These are phyloP conservation scores for Leptopilina myrica DNA, from an alignment of 2,888 invertebrate genomes.

Conservation along the genomic window DNA sequence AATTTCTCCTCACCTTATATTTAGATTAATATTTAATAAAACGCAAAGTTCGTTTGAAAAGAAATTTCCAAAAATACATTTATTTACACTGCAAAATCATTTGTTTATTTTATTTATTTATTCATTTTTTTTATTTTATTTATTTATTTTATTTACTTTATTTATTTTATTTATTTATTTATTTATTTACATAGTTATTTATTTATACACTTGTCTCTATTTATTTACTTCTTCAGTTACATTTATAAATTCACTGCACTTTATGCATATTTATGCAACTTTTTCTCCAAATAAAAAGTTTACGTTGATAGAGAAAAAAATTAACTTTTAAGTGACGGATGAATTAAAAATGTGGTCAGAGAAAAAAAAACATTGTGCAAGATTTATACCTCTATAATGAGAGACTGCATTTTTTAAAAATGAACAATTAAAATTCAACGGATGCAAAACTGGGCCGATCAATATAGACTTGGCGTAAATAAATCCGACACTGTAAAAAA, in stretches of 20 bases:
- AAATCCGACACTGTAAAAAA: constrained; percentile 4
- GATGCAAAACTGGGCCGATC: constrained; percentile 22
- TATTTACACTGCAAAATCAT: no score
- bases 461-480: constrained; percentile 19
- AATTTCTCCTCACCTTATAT: not conserved
- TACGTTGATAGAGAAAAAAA: not conserved
- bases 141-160: no score
- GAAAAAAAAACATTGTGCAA: not conserved
- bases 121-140: no score
- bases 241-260: no score
- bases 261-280: not conserved
- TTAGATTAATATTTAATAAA: no score
- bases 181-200: no score
- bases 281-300: not conserved
- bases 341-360: not conserved
- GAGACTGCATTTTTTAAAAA: constrained; percentile 4
- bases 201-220: no score
- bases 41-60: no score
- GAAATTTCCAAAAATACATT: no score
- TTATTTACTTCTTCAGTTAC: no score
- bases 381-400: not conserved
- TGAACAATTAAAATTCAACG: constrained; percentile 3
- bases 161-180: no score
- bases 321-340: not conserved
- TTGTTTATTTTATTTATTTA: no score